Evolutionary conservation across 2,797 vertebrate genomes (phyloP).

Genomic region (Mareca strepera): DNA sequence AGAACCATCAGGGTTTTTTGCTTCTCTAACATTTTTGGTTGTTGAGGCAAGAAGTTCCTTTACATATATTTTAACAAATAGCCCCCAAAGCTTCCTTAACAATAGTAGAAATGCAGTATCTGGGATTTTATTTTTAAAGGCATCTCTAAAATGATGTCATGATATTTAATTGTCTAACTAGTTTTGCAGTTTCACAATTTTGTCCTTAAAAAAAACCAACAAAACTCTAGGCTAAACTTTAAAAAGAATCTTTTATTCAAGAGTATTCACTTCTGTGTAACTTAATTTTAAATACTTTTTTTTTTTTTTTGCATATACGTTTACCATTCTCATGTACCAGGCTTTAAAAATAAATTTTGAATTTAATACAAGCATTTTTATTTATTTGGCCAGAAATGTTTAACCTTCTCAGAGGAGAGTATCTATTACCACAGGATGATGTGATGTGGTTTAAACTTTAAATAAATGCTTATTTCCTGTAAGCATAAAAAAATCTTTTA

Average conservation of each 20-base stretch:
- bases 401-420: slow-evolving; percentile 46
- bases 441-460: slow-evolving; percentile 71
- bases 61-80: background rate
- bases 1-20: fast-evolving
- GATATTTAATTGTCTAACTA: background rate
- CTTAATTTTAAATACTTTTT: background rate
- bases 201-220: background rate
- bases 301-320: background rate
- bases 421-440: slow-evolving; percentile 63
- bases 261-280: background rate
- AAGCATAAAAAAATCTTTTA: slow-evolving; percentile 55
- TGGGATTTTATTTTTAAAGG: background rate
- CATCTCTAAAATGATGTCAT: background rate
- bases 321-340: background rate
- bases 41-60: background rate
- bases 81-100: background rate
- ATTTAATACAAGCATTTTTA: slow-evolving; percentile 6
- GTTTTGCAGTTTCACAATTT: background rate
- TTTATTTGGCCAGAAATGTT: slow-evolving; percentile 39
- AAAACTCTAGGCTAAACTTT: background rate
- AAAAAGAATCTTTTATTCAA: background rate
- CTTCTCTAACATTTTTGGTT: background rate
- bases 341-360: slow-evolving; percentile 20
- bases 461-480: slow-evolving; percentile 72
- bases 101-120: background rate